These are phyloP conservation scores for Sebastes elongatus DNA, from an alignment of 2,797 vertebrate genomes.

Conservation along the genomic window DNA sequence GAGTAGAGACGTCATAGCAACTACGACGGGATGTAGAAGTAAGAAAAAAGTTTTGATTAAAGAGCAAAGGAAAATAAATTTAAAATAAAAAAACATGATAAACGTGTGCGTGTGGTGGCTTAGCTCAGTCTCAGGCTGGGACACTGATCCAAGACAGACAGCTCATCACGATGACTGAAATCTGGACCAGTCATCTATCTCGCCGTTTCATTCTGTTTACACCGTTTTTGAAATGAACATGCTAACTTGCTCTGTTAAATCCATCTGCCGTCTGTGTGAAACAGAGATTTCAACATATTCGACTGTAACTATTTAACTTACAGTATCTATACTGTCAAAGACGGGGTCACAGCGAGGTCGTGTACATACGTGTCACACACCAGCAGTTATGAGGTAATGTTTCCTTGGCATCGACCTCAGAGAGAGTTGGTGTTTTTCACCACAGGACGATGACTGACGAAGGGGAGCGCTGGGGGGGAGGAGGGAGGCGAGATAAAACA, in stretches of 20 bases:
- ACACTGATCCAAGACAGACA: slow-evolving; percentile 27
- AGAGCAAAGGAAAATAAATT: neutral
- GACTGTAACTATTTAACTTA: slow-evolving; percentile 35
- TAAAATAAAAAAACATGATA: neutral
- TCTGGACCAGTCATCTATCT: slow-evolving; percentile 38
- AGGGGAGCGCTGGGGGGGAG: slow-evolving; percentile 57
- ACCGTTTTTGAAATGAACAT: slow-evolving; percentile 6
- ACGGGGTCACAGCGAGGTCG: slow-evolving; percentile 48
- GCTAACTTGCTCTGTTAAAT: slow-evolving; percentile 8
- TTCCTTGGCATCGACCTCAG: slow-evolving; percentile 61
- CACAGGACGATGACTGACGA: slow-evolving; percentile 75
- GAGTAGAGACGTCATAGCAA: neutral
- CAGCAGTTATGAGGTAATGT: slow-evolving; percentile 72
- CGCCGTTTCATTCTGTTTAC: slow-evolving; percentile 23
- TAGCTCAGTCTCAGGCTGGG: neutral
- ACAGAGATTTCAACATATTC: neutral
- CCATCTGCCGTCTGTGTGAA: slow-evolving; percentile 1
- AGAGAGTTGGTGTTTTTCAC: slow-evolving; percentile 68
- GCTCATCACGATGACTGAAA: slow-evolving; percentile 39
- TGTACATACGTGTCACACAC: slow-evolving; percentile 66
- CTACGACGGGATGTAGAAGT: neutral
- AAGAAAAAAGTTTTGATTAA: neutral
- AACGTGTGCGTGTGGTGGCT: slow-evolving; percentile 5
- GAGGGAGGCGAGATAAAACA: slow-evolving; percentile 69
- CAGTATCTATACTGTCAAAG: slow-evolving; percentile 29